Conservation (phyloP, 2,797 vertebrate genomes). For the Gobio occitaniae region DNA sequence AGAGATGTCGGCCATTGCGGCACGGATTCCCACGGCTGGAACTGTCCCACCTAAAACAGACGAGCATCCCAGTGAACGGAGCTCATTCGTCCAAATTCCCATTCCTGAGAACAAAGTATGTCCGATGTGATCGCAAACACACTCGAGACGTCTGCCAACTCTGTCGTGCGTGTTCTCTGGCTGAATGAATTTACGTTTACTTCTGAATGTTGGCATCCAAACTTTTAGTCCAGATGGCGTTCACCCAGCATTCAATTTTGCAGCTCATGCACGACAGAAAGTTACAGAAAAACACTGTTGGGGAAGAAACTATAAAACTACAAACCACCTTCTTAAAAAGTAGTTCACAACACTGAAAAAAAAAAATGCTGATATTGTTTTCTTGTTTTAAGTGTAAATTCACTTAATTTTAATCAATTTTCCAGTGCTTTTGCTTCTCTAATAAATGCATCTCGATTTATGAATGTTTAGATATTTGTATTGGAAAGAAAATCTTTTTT, state of each 20-base stretch:
- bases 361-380: not conserved
- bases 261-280: not conserved
- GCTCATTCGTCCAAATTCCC: constrained; percentile 72
- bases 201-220: not conserved
- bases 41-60: constrained; percentile 64
- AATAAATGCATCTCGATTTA: too few species aligned
- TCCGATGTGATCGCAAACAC: constrained; percentile 68
- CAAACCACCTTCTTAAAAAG: not conserved
- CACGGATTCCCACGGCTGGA: constrained; percentile 66
- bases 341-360: not conserved
- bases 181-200: not conserved
- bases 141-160: not conserved
- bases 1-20: constrained; percentile 79
- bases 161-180: not conserved
- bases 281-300: not conserved
- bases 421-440: not conserved
- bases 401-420: not conserved
- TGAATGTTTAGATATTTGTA: not conserved
- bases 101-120: constrained; percentile 83
- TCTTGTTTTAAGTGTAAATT: not conserved
- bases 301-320: not conserved
- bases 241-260: not conserved
- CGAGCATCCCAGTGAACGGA: constrained; percentile 72
- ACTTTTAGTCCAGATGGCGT: not conserved
- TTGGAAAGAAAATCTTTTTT: too few species aligned